Base-by-base conservation (phyloP, 2,797 vertebrate genomes). In the Macropodus opercularis region DNA sequence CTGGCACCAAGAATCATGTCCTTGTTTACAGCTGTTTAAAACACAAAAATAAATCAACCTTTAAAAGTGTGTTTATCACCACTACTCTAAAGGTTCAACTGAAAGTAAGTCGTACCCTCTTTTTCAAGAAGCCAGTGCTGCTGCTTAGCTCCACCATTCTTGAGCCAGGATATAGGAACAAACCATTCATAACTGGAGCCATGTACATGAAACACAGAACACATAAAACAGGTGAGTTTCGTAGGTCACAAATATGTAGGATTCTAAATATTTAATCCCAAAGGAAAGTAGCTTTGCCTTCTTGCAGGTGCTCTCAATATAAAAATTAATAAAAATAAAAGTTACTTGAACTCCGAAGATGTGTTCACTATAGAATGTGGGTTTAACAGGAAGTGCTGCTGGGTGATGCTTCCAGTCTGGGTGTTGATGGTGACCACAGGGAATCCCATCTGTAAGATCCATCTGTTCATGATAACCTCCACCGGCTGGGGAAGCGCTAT, bases 401-500 rank as follows among this genome's bases (percentile, higher is more conserved):
- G 97, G 10, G 1, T 81, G 71, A 98, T 0, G 0, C 0, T 0
- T 46, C 96, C 96, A 0, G 15, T 89, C 1, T 0, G 0, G 3
- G 95, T 97, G 79, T 98, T 0, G 4, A 96, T 91, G 0, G 91
- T 96, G 65, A 99, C 73, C 52, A 98, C 62, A 0, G 97, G 97
- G 79, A 95, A 98, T 9, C 97, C 97, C 96, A 98, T 98, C 87
- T 98, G 96, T 23, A 96, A 91, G 0, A 85, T 94, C 97, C 97
- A 98, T 39, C 93, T 92, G 69, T 96, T 94, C 96, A 98, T 98
- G 78, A 98, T 96, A 0, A 5, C 1, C 1, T 83, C 59, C 69
- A 97, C 67, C 0, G 0, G 0, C 8, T 0, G 0, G 0, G 94
- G 94, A 40, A 96, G 74, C 0, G 0, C 0, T 15, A 92, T 0